phyloP scores from a whole-genome alignment of 2,113 vertebrate genomes.

The Scartelaos histophorus region DNA sequence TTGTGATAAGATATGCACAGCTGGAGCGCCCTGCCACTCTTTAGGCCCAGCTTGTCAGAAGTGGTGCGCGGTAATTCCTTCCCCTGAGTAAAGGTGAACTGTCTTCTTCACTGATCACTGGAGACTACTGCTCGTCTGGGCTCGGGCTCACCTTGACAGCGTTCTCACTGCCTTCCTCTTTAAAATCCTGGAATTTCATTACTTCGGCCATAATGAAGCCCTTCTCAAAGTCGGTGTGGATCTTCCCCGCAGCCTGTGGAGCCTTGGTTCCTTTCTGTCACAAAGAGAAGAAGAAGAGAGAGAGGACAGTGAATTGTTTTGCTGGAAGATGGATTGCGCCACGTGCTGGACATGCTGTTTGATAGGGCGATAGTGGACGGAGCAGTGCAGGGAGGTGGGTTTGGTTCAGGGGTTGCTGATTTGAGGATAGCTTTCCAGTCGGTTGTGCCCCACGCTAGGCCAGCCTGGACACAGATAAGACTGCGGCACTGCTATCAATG shows the following conservation, averaged over 20 bases:
- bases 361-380: conserved; percentile 63
- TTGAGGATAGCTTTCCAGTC: conserved; percentile 73
- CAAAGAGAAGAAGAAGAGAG: conserved; percentile 59
- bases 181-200: conserved; percentile 98
- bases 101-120: conserved; percentile 74
- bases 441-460: conserved; percentile 63
- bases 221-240: conserved; percentile 90
- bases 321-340: conserved; percentile 83
- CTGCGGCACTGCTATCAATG: conserved; percentile 78
- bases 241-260: conserved; percentile 92
- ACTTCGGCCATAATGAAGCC: conserved; percentile 98
- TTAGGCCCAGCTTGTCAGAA: conserved; percentile 69
- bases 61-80: conserved; percentile 75
- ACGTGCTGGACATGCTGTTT: conserved; percentile 74
- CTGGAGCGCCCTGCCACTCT: conserved; percentile 73
- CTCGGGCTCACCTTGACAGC: conserved; percentile 88
- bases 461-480: conserved; percentile 79
- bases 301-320: conserved; percentile 84
- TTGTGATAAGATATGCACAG: conserved; percentile 76
- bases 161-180: conserved; percentile 89
- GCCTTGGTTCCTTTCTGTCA: conserved; percentile 93
- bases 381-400: conserved; percentile 61
- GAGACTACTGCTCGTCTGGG: conserved; percentile 71
- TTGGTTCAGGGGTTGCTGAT: conserved; percentile 63
- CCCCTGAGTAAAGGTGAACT: conserved; percentile 76